Evolutionary conservation across 1,140 invertebrate species (phyloP), one percentile per base, ranked within the genome.

Genomic region (Contarinia nasturtii): DNA sequence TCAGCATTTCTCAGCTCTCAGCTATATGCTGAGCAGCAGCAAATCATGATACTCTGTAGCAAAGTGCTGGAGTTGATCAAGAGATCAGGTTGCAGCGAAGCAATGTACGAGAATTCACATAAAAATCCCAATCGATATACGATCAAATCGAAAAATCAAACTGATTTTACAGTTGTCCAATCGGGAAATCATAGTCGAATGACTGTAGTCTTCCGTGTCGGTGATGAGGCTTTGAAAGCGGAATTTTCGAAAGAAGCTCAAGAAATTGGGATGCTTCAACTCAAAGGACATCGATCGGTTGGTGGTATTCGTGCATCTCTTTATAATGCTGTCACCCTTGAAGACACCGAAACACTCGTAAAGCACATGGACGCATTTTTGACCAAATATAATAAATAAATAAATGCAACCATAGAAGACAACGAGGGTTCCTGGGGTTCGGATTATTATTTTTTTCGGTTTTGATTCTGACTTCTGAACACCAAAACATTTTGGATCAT

Each of bases 241-340:
- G 70, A 81, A 54, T 98, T 98, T 55, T 55, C 97, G 18, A 70
- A 79, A 38, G 79, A 84, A 49, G 86, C 93, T 2, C 71, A 77
- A 50, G 70, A 79, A 36, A 63, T 71, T 7, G 77, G 77, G 38
- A 83, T 97, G 72, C 74, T 92, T 48, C 83, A 90, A 54, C 67
- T 98, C 17, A 97, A 97, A 67, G 95, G 95, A 34, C 94, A 98
- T 66, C 83, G 89, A 75, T 82, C 79, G 33, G 90, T 98, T 43
- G 94, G 94, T 47, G 94, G 94, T 34, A 89, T 98, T 40, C 73
- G 94, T 37, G 91, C 82, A 15, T 95, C 92, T 0, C 68, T 95
- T 1, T 98, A 96, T 65, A 98, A 98, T 60, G 92, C 93, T 1
- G 73, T 97, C 0, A 80, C 80, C 2, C 51, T 88, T 7, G 72